Base-by-base conservation (phyloP, 1,140 invertebrate genomes). In the Cherax destructor region DNA sequence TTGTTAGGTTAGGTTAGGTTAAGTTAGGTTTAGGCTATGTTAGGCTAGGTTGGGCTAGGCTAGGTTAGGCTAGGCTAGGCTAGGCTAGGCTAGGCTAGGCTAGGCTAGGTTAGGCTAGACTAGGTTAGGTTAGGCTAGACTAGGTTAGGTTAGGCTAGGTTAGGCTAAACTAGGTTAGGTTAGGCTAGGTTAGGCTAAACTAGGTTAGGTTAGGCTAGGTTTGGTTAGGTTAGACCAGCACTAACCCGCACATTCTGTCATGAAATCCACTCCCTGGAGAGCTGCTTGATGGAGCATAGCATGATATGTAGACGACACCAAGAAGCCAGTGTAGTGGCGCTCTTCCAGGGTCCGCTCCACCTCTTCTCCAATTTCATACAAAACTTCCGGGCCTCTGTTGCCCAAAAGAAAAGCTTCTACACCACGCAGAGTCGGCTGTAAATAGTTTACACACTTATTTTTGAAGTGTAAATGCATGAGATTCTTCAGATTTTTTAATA, bases 391-490 rank as follows among this genome's bases (percentile, higher is more conserved):
- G 6, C 97, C 98, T 94, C 97, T 97, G 93, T 98, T 97, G 59
- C 97, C 98, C 76, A 98, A 94, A 83, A 99, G 95, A 95, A 98
- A 99, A 49, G 96, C 96, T 94, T 98, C 98, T 96, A 98, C 98
- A 88, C 96, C 95, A 94, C 97, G 98, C 77, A 97, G 95, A 4
- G 86, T 88, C 7, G 86, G 86, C 91, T 92, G 72, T 16, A 79
- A 86, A 72, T n/a, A 65, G 18, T 18, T 13, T 18, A 65, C 61
- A 7, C 56, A n/a, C n/a, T 41, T 56, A 30, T 6, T 16, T 6
- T 77, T 11, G 49, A 24, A 47, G 56, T 85, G 61, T 84, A 4
- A 3, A 41, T 41, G 30, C 2, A 41, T 41, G 30, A 41, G 30
- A 41, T 41, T 41, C 30, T 41, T 41, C 30, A 41, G 30, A 41